These are phyloP conservation scores for Sceliomorpha sp. DNA, from an alignment of 2,888 invertebrate genomes.

Conservation along the genomic window DNA sequence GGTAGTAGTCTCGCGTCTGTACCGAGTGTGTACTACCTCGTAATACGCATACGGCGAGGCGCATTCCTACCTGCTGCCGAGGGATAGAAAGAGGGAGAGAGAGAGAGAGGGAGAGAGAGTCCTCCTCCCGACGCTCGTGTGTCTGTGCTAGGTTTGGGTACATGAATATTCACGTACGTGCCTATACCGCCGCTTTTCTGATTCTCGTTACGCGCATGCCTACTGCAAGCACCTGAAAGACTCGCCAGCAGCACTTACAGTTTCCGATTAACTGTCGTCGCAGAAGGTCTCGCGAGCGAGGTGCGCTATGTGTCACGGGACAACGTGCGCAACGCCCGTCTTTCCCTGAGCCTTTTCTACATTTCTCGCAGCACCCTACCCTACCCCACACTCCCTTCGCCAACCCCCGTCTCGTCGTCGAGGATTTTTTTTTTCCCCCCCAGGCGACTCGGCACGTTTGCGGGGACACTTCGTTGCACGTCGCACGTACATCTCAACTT, in stretches of 20 bases:
- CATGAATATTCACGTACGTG: slow-evolving; percentile 33
- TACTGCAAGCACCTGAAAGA: slow-evolving; percentile 43
- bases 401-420: not conserved
- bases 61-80: slow-evolving; percentile 5
- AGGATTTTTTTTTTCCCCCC: too few species aligned
- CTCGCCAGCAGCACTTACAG: slow-evolving; percentile 46
- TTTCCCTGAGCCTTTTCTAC: slow-evolving; percentile 27
- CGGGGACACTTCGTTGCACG: too few species aligned
- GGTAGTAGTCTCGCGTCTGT: too few species aligned
- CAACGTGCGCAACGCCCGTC: slow-evolving; percentile 42
- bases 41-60: slow-evolving; percentile 5
- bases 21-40: too few species aligned
- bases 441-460: too few species aligned
- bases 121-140: too few species aligned
- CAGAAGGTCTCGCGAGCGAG: slow-evolving; percentile 28
- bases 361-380: slow-evolving; percentile 9
- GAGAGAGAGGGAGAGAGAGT: slow-evolving; percentile 20
- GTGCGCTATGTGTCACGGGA: slow-evolving; percentile 37
- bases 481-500: too few species aligned
- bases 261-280: slow-evolving; percentile 45
- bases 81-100: slow-evolving; percentile 21
- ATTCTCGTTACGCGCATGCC: slow-evolving; percentile 31
- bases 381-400: not conserved
- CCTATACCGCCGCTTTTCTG: slow-evolving; percentile 17
- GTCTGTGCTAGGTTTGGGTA: slow-evolving; percentile 23